Conservation (phyloP, 2,888 invertebrate genomes). For the Melinaea menophilus region DNA sequence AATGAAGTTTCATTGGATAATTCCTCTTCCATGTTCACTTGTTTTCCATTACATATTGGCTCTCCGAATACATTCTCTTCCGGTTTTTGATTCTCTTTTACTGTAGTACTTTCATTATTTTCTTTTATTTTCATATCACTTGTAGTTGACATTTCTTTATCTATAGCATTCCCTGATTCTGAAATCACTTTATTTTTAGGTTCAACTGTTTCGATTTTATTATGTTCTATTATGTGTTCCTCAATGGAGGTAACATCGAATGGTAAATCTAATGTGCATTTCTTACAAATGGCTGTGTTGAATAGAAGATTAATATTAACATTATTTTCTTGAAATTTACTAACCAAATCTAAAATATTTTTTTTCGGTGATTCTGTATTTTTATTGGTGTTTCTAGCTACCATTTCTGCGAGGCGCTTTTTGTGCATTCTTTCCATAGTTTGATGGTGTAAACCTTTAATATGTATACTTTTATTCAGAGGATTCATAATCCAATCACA, state of each 20-base stretch:
- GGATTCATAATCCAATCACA: conserved; percentile 36
- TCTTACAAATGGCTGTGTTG: conserved; percentile 38
- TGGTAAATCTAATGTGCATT: conserved; percentile 35
- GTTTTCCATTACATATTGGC: too few relatives aligned
- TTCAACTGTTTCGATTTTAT: conserved; percentile 20
- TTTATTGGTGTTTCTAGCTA: conserved; percentile 2
- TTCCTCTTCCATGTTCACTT: not conserved
- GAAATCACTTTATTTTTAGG: conserved; percentile 8
- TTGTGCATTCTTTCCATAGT: conserved; percentile 38
- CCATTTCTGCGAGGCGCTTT: conserved; percentile 20
- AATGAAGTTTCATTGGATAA: too few relatives aligned
- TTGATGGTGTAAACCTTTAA: conserved; percentile 36
- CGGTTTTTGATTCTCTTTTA: too few relatives aligned
- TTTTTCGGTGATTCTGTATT: conserved; percentile 18
- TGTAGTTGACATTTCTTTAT: too few relatives aligned
- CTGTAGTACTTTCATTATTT: too few relatives aligned
- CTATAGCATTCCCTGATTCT: not conserved
- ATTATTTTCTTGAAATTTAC: conserved; percentile 39
- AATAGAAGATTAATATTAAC: conserved; percentile 41
- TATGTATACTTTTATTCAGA: conserved; percentile 20
- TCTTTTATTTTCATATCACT: too few relatives aligned
- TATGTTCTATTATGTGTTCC: conserved; percentile 39
- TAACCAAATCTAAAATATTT: conserved; percentile 35
- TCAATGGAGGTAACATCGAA: conserved; percentile 35
- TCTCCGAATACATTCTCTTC: too few relatives aligned